These are phyloP conservation scores for Magallana angulata DNA, from an alignment of 1,140 invertebrate species.

Conservation along the genomic window DNA sequence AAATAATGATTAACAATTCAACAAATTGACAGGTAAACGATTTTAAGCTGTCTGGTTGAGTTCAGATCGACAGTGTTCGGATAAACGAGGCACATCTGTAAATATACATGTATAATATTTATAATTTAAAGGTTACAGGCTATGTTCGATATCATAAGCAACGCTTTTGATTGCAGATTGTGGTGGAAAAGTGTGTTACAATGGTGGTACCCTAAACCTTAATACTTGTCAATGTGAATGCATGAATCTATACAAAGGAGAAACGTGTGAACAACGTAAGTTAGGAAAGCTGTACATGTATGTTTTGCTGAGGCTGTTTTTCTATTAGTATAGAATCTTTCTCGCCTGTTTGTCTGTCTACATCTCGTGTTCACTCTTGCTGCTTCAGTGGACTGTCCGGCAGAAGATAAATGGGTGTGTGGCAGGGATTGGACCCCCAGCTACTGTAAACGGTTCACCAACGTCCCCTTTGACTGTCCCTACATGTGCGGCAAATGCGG, in stretches of 20 bases:
- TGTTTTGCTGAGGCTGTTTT: neutral
- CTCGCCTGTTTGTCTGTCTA: neutral
- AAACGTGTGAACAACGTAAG: constrained; percentile 60
- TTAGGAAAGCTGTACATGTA: neutral
- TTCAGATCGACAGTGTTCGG: too few species aligned
- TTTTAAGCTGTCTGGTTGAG: too few species aligned
- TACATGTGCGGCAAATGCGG: constrained; percentile 72
- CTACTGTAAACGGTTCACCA: constrained; percentile 63
- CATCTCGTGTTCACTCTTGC: neutral
- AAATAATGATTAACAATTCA: too few species aligned
- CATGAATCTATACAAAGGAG: constrained; percentile 49
- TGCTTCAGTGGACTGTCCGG: constrained; percentile 68
- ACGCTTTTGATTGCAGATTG: constrained; percentile 36
- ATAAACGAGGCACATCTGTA: too few species aligned
- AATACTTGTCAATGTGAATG: constrained; percentile 65
- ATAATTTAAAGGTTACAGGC: too few species aligned
- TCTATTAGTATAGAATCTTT: neutral
- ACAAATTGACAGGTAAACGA: too few species aligned
- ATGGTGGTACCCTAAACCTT: constrained; percentile 63
- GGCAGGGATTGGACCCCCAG: constrained; percentile 57
- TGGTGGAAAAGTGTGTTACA: constrained; percentile 66
- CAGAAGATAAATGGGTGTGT: constrained; percentile 65
- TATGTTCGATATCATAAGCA: too few species aligned
- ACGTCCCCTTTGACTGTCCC: constrained; percentile 71
- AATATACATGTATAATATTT: too few species aligned